Evolutionary conservation across 2,797 vertebrate genomes (phyloP), one percentile per base, ranked within the genome.

Genomic region (Podarcis siculus): DNA sequence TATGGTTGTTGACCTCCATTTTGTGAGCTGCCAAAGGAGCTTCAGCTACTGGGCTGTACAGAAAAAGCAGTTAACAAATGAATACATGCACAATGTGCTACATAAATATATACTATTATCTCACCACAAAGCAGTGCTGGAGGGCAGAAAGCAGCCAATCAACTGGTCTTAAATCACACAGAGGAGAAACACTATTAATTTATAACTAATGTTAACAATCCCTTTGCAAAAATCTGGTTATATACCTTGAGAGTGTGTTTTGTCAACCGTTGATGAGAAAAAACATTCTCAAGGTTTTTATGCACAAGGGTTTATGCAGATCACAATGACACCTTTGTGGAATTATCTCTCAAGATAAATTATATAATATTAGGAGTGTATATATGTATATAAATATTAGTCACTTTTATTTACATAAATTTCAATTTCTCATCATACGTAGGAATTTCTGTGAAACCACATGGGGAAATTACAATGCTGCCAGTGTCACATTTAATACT

Each of bases 331-430:
- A 77, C 1, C 30, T 85, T 64, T 2, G 0, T 0, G n/a, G 92
- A 37, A 49, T 45, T 76, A 90, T 25, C 72, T 77, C 49, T 85
- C 73, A 35, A 35, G 35, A 85, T 79, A 90, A n/a, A 73, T 83
- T 81, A 0, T 0, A 39, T 0, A 10, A 21, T 75, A 90, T 80
- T 32, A 83, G 69, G 89, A 92, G 49, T 37, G 6, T 83, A 15
- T 37, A 89, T 75, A 79, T 86, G 61, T 85, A 83, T 83, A 85
- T 49, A 90, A 89, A 87, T 83, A 86, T 78, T 66, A 1, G 0
- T 30, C 86, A 92, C 85, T 82, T 66, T 75, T 85, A 85, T 87
- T 81, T 85, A 91, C 89, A 90, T 9, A n/a, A 92, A 93, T 0
- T 0, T 8, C 39, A 85, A 69, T 49, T 27, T 58, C 32, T 85